Base-by-base conservation (phyloP, 2,797 vertebrate species). In the Gallirallus australis region DNA sequence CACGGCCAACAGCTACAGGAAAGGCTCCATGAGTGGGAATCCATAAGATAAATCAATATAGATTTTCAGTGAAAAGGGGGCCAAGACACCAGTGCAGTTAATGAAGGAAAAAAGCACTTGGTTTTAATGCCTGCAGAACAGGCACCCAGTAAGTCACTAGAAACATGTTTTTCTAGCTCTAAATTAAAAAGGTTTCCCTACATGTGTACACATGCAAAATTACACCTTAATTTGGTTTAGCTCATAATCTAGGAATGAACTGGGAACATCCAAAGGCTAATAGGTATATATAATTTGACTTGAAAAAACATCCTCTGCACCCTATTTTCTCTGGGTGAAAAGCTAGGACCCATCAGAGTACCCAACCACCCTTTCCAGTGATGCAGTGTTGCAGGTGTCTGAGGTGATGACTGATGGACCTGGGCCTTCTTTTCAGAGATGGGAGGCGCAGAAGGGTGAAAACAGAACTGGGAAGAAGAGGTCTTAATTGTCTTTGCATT, bases 171-270 rank as follows among this genome's bases (percentile, higher is more conserved):
- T 37, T 37, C 37, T 37, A 37, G 37, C 37, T 37, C 37, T 37
- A 37, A 37, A 37, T 60, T 48, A 31, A 63, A 71, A 69, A 40
- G 4, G 12, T 84, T 87, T 83, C 39, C 48, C 45, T 59, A 24
- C 1, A 1, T 11, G 28, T 3, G 12, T 11, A 14, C 11, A 7
- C 6, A n/a, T 6, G 20, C 4, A 35, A 48, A 82, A 35, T 56
- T 35, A 4, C 31, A 35, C 15, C 15, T 61, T 31, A 21, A 27
- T 77, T 76, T 21, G 11, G 24, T 71, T 70, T 71, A 15, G 53
- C 12, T 68, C 11, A 40, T 57, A 50, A 14, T 50, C 15, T 50
- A 7, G 28, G 48, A 78, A 42, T 6, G 30, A 86, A 42, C 7
- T 2, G 53, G 16, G 20, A 61, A 48, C 4, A 2, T 61, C 15